Evolutionary conservation across 2,797 vertebrate genomes (phyloP).

Genomic region (Mormyrus proboscirostris): DNA sequence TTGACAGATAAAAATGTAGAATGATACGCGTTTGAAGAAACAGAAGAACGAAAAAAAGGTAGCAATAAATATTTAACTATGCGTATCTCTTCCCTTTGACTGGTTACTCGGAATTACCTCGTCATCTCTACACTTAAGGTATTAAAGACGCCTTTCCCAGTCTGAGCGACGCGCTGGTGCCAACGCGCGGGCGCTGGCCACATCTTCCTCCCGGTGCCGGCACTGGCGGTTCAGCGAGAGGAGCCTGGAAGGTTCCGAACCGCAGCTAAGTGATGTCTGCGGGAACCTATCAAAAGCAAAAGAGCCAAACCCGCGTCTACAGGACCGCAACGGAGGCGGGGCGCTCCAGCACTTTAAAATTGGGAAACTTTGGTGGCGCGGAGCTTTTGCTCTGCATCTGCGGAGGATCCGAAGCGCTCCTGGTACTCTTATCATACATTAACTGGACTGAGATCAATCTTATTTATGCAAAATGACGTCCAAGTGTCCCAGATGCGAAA

Average conservation of each 20-base stretch:
- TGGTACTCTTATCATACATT: background rate
- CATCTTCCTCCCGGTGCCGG: background rate
- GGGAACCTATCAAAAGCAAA: conserved; percentile 13
- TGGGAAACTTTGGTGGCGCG: conserved; percentile 15
- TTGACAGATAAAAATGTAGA: background rate
- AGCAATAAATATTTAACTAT: background rate
- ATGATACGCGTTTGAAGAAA: background rate
- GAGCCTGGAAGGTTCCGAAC: conserved; percentile 1
- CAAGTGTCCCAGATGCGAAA: conserved; percentile 29
- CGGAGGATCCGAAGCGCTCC: background rate
- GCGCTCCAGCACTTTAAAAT: conserved; percentile 24
- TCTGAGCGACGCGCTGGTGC: background rate
- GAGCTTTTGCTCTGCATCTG: background rate
- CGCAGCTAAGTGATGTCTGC: conserved; percentile 1
- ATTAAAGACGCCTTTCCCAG: background rate
- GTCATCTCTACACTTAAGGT: background rate
- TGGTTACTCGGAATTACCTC: conserved; percentile 1
- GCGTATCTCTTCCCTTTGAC: background rate
- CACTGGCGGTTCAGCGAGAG: background rate
- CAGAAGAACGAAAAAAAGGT: background rate
- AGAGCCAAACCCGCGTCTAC: background rate
- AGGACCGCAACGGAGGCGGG: conserved; percentile 16
- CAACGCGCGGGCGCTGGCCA: background rate
- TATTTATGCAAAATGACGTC: conserved; percentile 26
- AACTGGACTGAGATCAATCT: background rate